A percentile compares a stretch with the other conserved stretches of the same genome.
phyloP scores from a whole-genome alignment of 2,888 invertebrate genomes.

The Cepaea hortensis region DNA sequence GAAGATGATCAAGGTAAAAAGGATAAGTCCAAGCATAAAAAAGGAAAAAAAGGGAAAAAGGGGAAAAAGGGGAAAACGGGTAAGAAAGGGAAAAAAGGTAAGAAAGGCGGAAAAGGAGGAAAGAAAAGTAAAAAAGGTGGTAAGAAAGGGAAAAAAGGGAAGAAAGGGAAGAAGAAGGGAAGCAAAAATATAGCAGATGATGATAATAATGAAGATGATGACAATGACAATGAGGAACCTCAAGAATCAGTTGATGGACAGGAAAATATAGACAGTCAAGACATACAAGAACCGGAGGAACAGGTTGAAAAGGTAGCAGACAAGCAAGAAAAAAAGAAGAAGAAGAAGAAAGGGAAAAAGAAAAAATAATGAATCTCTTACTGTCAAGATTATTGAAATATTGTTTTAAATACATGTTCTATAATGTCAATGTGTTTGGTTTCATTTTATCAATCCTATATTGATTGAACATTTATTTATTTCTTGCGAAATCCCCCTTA shows the following conservation, averaged over 20 bases:
- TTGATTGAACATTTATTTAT: too few relatives aligned
- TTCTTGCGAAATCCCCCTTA: too few relatives aligned
- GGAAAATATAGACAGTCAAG: neutral
- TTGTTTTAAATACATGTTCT: neutral
- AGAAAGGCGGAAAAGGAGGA: too few relatives aligned
- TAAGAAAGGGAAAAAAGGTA: neutral
- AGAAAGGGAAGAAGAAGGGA: neutral
- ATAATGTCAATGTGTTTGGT: too few relatives aligned
- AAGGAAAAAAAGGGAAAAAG: slow-evolving; percentile 18
- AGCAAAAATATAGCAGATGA: neutral
- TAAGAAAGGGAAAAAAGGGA: slow-evolving; percentile 15
- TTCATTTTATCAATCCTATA: too few relatives aligned
- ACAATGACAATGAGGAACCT: neutral
- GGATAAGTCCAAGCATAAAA: neutral
- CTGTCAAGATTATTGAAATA: neutral
- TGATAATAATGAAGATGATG: neutral
- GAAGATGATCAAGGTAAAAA: neutral
- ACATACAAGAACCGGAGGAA: neutral
- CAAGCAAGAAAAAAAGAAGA: neutral
- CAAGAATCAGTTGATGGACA: neutral
- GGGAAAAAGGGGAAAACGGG: neutral
- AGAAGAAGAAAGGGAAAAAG: slow-evolving; percentile 5
- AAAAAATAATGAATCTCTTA: neutral
- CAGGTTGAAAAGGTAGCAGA: neutral
- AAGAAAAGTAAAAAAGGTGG: neutral